A percentile compares a stretch with the other conserved stretches of the same genome.
Evolutionary conservation across 2,888 invertebrate species (phyloP).

Genomic region (Eupithecia tripunctaria): DNA sequence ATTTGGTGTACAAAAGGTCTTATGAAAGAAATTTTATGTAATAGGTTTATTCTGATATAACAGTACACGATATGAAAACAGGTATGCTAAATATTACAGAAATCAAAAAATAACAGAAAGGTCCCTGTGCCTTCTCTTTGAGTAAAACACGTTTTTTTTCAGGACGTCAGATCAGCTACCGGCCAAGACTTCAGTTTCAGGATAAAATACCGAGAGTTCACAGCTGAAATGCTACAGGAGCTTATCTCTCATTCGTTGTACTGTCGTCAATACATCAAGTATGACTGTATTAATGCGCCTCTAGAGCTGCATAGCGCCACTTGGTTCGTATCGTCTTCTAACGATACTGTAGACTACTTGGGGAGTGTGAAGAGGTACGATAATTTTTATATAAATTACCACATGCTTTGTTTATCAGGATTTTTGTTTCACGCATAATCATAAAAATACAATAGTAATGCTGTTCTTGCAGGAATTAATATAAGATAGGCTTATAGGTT

Average conservation of each 20-base stretch:
- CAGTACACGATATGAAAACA: too few relatives aligned
- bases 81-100: too few relatives aligned
- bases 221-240: slow-evolving; percentile 95
- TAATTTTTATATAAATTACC: background rate
- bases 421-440: too few relatives aligned
- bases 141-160: slow-evolving; percentile 31
- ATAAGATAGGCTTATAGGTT: too few relatives aligned
- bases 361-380: slow-evolving; percentile 91
- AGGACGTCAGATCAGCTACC: slow-evolving; percentile 91
- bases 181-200: slow-evolving; percentile 93
- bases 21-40: too few relatives aligned
- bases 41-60: too few relatives aligned
- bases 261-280: slow-evolving; percentile 95
- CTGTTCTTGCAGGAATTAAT: too few relatives aligned
- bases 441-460: too few relatives aligned
- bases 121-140: background rate
- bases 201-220: slow-evolving; percentile 95
- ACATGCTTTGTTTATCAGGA: too few relatives aligned
- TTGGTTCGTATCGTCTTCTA: slow-evolving; percentile 94
- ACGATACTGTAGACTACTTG: slow-evolving; percentile 91
- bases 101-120: too few relatives aligned
- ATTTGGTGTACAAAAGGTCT: too few relatives aligned
- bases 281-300: slow-evolving; percentile 95
- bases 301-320: slow-evolving; percentile 94
- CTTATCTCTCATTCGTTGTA: slow-evolving; percentile 94